Evolutionary conservation across 1,140 invertebrate species (phyloP).

Genomic region (Triops longicaudatus): DNA sequence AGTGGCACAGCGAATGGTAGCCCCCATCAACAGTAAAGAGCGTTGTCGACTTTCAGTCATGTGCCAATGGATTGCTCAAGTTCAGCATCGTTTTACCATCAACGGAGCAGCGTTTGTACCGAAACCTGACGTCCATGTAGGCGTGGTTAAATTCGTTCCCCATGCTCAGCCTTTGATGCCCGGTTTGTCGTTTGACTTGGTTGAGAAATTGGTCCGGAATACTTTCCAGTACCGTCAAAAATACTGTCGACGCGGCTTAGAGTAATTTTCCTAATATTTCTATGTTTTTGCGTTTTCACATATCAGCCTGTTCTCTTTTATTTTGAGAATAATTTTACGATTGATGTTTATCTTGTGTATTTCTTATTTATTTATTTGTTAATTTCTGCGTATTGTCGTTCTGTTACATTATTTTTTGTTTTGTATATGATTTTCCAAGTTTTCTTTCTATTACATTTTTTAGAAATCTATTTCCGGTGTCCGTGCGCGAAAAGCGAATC

Average conservation of each 20-base stretch:
- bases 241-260: slow-evolving; percentile 56
- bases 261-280: slow-evolving; percentile 38
- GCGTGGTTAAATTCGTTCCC: slow-evolving; percentile 81
- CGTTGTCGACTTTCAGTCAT: slow-evolving; percentile 85
- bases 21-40: slow-evolving; percentile 51
- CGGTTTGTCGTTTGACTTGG: slow-evolving; percentile 64
- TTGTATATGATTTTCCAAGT: neutral
- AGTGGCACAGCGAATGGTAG: slow-evolving; percentile 82
- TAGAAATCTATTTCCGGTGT: slow-evolving; percentile 65
- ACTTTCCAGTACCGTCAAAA: slow-evolving; percentile 85
- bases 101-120: slow-evolving; percentile 84
- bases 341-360: too few species aligned
- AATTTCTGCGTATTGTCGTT: too few species aligned
- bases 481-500: slow-evolving; percentile 54
- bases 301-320: too few species aligned
- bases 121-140: slow-evolving; percentile 90
- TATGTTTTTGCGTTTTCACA: slow-evolving; percentile 19
- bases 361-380: too few species aligned
- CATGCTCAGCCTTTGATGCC: slow-evolving; percentile 62
- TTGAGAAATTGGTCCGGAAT: slow-evolving; percentile 81
- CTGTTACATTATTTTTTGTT: too few species aligned
- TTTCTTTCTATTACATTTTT: slow-evolving; percentile 30
- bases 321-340: too few species aligned
- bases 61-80: slow-evolving; percentile 84
- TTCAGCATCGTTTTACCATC: slow-evolving; percentile 76